Base-by-base conservation (phyloP, 2,797 vertebrate genomes). In the Sebastes hubbsi region DNA sequence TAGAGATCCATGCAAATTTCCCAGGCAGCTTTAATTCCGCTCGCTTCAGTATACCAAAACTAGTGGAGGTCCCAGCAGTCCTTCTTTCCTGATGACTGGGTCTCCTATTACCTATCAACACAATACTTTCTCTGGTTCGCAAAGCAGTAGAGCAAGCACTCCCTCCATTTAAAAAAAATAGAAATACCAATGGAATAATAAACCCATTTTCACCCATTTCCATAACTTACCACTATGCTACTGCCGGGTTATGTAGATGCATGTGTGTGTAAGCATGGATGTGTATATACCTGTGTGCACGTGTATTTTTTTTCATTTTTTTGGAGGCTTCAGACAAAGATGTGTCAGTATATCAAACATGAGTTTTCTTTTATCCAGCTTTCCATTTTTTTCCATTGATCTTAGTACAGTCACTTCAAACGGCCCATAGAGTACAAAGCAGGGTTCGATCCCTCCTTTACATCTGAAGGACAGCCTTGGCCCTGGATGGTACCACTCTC, bases 241-340 rank as follows among this genome's bases (percentile, higher is more conserved):
- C 6, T 18, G 13, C 8, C 29, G 18, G 32, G 55, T 58, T 27
- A 27, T 63, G 5, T 38, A 22, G 14, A 30, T 29, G 8, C 4
- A 3, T 42, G 24, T 62, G 24, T 62, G 20, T 60, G 27, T 29
- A 63, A 2, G 54, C 10, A 65, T 18, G 14, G 2, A 4, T 81
- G 68, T 68, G 16, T 27, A 24, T 55, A 25, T 56, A 65, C 34
- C 10, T 72, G 30, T 27, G 42, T 67, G 29, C 18, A 62, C 34
- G 2, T 75, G 6, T 30, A 38, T 46, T 46, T 52, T 52, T 52
- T 52, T 52, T n/a, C 1, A n/a, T 29, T 8, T 56, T 68, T 63
- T 61, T 18, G 18, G 10, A 24, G 38, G 75, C 93, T 87, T 93
- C 92, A 90, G 92, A 89, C 87, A 94, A 82, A 92, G 82, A 75